These are phyloP conservation scores for Nyctibius grandis DNA, from an alignment of 2,797 vertebrate species.

Conservation along the genomic window DNA sequence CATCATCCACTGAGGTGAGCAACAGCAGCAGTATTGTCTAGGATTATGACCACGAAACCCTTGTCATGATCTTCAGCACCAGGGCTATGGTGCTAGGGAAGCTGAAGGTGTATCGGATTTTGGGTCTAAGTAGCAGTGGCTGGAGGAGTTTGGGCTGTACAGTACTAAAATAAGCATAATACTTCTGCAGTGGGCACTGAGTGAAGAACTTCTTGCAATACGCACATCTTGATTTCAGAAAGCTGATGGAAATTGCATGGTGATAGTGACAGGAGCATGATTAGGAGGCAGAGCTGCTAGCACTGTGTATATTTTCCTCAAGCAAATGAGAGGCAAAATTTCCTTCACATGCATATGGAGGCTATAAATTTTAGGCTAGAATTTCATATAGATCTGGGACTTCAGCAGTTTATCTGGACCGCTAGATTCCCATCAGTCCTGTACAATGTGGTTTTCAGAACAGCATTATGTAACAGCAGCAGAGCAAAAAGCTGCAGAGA, in stretches of 20 bases:
- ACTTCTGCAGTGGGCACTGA: background rate
- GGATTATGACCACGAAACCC: background rate
- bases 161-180: background rate
- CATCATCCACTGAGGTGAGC: background rate
- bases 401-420: background rate
- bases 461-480: background rate
- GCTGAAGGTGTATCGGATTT: background rate
- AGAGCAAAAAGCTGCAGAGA: background rate
- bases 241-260: background rate
- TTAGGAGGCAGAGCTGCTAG: background rate
- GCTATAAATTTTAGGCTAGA: background rate
- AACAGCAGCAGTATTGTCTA: background rate
- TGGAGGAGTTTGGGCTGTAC: background rate
- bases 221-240: background rate
- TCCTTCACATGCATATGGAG: background rate
- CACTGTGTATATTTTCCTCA: background rate
- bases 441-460: background rate
- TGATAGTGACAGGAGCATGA: background rate
- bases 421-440: background rate
- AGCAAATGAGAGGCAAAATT: background rate
- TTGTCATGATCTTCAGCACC: background rate
- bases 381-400: background rate
- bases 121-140: background rate
- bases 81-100: background rate
- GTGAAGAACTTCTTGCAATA: background rate